Evolutionary conservation across 2,888 invertebrate species (phyloP).

Genomic region (Coelopa pilipes): DNA sequence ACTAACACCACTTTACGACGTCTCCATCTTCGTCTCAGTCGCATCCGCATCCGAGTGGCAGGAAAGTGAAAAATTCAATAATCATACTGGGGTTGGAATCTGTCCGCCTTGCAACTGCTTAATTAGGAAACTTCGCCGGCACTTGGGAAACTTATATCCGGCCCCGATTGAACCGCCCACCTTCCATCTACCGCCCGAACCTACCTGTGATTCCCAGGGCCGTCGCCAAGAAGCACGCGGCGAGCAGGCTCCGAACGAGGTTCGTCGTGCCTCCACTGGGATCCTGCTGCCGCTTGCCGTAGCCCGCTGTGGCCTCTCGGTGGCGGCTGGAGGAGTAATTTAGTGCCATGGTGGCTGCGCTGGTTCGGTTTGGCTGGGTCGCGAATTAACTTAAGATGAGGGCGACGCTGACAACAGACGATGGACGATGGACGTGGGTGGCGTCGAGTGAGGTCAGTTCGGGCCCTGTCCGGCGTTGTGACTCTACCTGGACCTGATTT

Average conservation of each 20-base stretch:
- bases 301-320: too few species aligned
- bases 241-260: neutral
- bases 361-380: neutral
- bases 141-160: too few species aligned
- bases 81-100: neutral
- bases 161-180: neutral
- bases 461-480: too few species aligned
- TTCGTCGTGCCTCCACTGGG: neutral
- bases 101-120: conserved; percentile 4
- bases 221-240: conserved; percentile 15
- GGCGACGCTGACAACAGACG: too few species aligned
- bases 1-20: too few species aligned
- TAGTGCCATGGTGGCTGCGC: neutral
- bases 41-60: too few species aligned
- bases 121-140: neutral
- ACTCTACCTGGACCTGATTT: too few species aligned
- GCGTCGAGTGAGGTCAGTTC: too few species aligned
- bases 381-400: neutral
- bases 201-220: conserved; percentile 12
- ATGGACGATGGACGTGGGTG: too few species aligned
- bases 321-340: neutral
- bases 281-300: too few species aligned
- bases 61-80: too few species aligned
- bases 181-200: neutral
- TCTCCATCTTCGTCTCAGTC: too few species aligned